Base-by-base conservation (phyloP, 2,797 vertebrate genomes). In the Anguilla megastoma region DNA sequence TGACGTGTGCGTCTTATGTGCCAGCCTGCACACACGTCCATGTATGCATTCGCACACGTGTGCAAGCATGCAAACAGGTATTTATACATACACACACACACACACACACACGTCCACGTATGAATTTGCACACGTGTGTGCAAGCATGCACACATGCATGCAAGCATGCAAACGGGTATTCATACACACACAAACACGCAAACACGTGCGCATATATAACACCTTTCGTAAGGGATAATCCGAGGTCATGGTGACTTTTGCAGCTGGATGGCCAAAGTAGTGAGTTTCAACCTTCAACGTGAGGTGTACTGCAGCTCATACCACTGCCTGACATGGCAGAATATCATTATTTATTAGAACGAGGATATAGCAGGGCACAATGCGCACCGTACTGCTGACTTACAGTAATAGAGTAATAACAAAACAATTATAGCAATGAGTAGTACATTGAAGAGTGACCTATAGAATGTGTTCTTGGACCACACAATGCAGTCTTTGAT, bases 161-260 rank as follows among this genome's bases (percentile, higher is more conserved):
- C 69, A 74, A 30, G 30, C 27, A 74, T 7, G 12, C 69, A 33
- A 2, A 18, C 27, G 3, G n/a, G 30, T 9, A 74, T 7, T 1
- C 27, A 33, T 27, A 74, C 27, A 82, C 36, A 88, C 83, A 85
- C 83, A 84, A 63, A 84, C 54, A 74, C 50, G 74, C 74, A 87
- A 18, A 66, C 54, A 52, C 69, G 86, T 10, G 48, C 71, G 63
- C 6, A 27, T 10, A 48, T 80, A 12, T 76, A 18, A 36, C 33
- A 36, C 33, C 33, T 16, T 33, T 76, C 33, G 12, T 30, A 7
- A 21, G 18, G 60, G 60, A 63, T 71, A 71, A 30, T n/a, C 8
- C 7, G 5, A 71, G 24, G 60, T 21, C 60, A 63, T 63, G 60
- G 24, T 9, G 9, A 5, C 60, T 63, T 58, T 58, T 4, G 63